Percentiles rank a stretch among this genome's conserved stretches.
Evolutionary conservation across 2,797 vertebrate species (phyloP).

Genomic region (Vipera latastei): DNA sequence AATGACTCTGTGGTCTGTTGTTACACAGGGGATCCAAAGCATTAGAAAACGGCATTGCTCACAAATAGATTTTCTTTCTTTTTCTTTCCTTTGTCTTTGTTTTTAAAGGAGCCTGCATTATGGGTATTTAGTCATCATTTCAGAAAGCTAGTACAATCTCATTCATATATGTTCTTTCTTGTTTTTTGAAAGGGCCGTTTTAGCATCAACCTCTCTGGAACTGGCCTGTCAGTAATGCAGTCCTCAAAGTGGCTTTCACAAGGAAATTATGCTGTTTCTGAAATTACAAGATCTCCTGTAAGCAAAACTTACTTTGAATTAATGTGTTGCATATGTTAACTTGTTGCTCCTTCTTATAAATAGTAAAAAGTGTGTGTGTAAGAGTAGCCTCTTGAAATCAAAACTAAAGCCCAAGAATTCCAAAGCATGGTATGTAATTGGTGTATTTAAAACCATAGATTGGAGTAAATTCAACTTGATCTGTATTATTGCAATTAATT

Average conservation of each 20-base stretch:
- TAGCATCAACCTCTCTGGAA: constrained; percentile 88
- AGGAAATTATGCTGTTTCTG: constrained; percentile 87
- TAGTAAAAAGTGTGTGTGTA: background rate
- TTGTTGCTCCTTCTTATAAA: constrained; percentile 1
- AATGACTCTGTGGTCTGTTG: constrained; percentile 17
- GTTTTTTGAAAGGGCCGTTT: constrained; percentile 83
- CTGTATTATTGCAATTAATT: constrained; percentile 44
- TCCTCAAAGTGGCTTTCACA: constrained; percentile 86
- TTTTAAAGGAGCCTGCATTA: background rate
- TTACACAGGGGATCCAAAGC: constrained; percentile 21
- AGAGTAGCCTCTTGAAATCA: constrained; percentile 4
- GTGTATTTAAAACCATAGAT: background rate
- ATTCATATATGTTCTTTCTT: constrained; percentile 45
- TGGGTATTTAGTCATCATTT: background rate
- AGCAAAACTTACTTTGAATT: constrained; percentile 42
- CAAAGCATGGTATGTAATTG: background rate
- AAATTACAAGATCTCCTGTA: constrained; percentile 88
- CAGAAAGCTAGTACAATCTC: fast-evolving
- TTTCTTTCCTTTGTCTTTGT: background rate
- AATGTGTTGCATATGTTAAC: background rate
- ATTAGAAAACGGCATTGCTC: background rate
- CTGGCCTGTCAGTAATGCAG: constrained; percentile 82
- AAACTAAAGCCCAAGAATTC: constrained; percentile 2
- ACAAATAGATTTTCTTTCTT: background rate
- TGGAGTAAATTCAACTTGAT: background rate